A percentile compares a stretch with the other conserved stretches of the same genome.
Conservation (phyloP, 2,888 invertebrate species). For the Girardia tigrina region DNA sequence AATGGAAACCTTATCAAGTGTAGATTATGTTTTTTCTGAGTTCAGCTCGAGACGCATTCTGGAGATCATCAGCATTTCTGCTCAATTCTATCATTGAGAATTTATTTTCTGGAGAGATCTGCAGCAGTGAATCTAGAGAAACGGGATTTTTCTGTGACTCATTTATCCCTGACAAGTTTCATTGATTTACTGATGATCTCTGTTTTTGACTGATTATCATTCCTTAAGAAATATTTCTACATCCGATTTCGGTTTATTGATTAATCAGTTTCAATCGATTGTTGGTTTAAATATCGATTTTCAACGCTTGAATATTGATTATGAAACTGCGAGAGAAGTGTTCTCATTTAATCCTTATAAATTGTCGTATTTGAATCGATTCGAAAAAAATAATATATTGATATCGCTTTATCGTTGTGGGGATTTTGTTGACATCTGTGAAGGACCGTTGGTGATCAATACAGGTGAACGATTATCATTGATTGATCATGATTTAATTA, state of each 20-base stretch:
- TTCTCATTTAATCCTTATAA: not conserved
- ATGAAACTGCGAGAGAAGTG: not conserved
- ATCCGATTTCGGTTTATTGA: not conserved
- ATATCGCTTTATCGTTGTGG: not conserved
- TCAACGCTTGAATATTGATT: not conserved
- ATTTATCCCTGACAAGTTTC: not conserved
- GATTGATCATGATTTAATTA: no score
- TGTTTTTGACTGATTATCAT: not conserved
- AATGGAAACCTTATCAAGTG: no score
- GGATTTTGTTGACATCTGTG: not conserved
- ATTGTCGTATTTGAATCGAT: not conserved
- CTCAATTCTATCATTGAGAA: not conserved
- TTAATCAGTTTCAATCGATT: not conserved
- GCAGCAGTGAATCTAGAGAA: not conserved
- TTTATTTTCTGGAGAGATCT: not conserved
- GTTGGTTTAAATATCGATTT: not conserved
- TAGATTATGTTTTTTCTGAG: no score
- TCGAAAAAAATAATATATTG: not conserved
- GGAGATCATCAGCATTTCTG: not conserved
- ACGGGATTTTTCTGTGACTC: not conserved
- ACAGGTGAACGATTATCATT: no score
- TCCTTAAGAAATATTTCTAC: not conserved
- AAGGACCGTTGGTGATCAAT: not conserved
- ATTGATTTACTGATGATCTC: not conserved
- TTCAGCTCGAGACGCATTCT: not conserved